Conservation (phyloP, 2,113 vertebrate species). For the pig (Sus scrofa) region DNA sequence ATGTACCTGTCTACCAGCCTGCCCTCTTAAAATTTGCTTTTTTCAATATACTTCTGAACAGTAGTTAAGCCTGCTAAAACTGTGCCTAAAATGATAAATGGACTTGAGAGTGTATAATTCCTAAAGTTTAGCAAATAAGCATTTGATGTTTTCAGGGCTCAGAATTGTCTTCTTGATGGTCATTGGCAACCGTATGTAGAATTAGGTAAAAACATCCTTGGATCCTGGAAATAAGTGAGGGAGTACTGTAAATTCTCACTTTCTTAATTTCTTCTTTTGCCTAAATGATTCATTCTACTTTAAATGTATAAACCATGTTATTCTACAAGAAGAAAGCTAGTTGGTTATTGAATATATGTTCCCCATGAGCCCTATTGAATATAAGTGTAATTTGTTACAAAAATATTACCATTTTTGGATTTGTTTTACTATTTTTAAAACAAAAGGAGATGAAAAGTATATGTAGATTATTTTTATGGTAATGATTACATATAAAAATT, state of each 20-base stretch:
- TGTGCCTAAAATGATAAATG: neutral
- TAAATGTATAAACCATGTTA: neutral
- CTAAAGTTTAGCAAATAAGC: neutral
- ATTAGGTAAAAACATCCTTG: neutral
- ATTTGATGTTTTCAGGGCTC: neutral
- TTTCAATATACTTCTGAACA: neutral
- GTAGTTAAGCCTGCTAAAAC: neutral
- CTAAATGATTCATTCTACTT: neutral
- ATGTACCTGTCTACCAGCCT: neutral
- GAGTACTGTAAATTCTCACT: neutral
- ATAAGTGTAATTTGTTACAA: neutral
- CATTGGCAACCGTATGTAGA: neutral
- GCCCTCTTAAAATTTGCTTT: neutral
- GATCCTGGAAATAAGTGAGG: neutral
- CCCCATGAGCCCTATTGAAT: neutral
- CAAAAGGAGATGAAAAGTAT: neutral
- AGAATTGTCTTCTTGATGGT: neutral
- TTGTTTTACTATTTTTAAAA: slow-evolving; percentile 19
- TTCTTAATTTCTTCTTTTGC: neutral
- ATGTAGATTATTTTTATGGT: neutral
- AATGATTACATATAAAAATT: neutral
- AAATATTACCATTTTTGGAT: neutral
- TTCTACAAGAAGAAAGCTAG: neutral
- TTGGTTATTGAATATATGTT: neutral
- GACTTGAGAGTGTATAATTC: neutral